A percentile compares a stretch with the other conserved stretches of the same genome.
These are phyloP conservation scores for Heliornis fulica DNA, from an alignment of 2,113 vertebrate genomes.

Conservation along the genomic window DNA sequence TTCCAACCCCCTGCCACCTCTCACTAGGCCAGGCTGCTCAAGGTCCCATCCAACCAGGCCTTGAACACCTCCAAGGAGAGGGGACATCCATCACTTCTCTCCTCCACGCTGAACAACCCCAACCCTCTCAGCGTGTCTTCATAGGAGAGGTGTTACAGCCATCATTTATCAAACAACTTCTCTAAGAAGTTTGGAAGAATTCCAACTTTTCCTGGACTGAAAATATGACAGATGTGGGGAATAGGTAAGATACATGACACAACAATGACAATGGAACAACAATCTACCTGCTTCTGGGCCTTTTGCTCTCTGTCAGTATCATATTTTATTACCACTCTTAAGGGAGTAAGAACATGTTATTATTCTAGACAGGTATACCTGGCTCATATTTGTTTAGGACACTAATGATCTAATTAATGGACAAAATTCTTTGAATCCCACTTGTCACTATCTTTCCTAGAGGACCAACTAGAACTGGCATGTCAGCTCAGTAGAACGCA, in stretches of 20 bases:
- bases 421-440: neutral
- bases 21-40: too few relatives aligned
- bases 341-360: neutral
- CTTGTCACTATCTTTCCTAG: neutral
- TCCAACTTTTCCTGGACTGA: neutral
- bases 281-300: neutral
- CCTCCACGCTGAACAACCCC: too few relatives aligned
- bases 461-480: neutral
- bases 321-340: neutral
- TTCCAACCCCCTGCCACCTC: too few relatives aligned
- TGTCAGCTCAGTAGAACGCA: neutral
- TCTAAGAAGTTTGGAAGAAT: neutral
- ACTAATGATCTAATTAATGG: neutral
- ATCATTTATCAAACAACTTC: neutral
- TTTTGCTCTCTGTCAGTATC: neutral
- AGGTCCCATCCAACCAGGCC: too few relatives aligned
- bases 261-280: accelerated
- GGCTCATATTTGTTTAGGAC: neutral
- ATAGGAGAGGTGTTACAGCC: too few relatives aligned
- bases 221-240: neutral
- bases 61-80: too few relatives aligned
- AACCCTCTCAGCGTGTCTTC: too few relatives aligned
- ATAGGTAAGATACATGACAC: neutral
- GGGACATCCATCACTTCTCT: too few relatives aligned
- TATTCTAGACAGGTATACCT: neutral